phyloP scores from a whole-genome alignment of 2,888 invertebrate species.

The Dione vanillae region DNA sequence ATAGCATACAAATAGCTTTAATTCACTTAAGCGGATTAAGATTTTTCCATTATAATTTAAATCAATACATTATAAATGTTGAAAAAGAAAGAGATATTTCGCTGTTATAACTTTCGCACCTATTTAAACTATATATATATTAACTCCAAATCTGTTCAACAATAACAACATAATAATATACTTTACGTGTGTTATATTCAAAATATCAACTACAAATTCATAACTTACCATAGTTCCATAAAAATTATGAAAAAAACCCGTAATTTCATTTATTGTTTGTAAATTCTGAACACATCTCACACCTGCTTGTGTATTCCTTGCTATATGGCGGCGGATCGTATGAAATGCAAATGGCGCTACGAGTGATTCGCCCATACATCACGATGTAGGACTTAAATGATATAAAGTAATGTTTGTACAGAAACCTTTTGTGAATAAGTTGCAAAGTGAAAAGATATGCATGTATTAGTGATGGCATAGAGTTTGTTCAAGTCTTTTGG shows the following conservation, averaged over 20 bases:
- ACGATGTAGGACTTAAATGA: slow-evolving; percentile 25
- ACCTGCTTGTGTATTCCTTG: slow-evolving; percentile 37
- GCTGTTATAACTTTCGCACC: too few relatives aligned
- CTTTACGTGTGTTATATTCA: too few relatives aligned
- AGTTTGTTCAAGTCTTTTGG: too few relatives aligned
- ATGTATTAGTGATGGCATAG: too few relatives aligned
- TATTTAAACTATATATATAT: too few relatives aligned
- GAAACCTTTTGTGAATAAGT: too few relatives aligned
- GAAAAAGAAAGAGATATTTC: too few relatives aligned
- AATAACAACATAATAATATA: too few relatives aligned
- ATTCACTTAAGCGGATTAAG: slow-evolving; percentile 49
- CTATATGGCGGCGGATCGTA: slow-evolving; percentile 28
- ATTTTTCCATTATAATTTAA: slow-evolving; percentile 46
- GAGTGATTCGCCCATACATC: slow-evolving; percentile 31
- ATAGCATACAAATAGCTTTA: slow-evolving; percentile 53
- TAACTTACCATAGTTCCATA: neutral
- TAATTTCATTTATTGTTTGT: slow-evolving; percentile 16
- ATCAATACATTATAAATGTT: slow-evolving; percentile 31
- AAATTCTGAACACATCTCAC: slow-evolving; percentile 31
- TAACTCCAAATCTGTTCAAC: too few relatives aligned
- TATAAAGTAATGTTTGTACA: slow-evolving; percentile 20
- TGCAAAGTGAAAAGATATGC: too few relatives aligned
- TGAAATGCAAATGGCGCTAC: slow-evolving; percentile 37
- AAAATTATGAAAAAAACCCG: neutral
- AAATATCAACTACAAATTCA: neutral